Evolutionary conservation across 2,113 vertebrate genomes (phyloP).

Genomic region (Pitta sordida): DNA sequence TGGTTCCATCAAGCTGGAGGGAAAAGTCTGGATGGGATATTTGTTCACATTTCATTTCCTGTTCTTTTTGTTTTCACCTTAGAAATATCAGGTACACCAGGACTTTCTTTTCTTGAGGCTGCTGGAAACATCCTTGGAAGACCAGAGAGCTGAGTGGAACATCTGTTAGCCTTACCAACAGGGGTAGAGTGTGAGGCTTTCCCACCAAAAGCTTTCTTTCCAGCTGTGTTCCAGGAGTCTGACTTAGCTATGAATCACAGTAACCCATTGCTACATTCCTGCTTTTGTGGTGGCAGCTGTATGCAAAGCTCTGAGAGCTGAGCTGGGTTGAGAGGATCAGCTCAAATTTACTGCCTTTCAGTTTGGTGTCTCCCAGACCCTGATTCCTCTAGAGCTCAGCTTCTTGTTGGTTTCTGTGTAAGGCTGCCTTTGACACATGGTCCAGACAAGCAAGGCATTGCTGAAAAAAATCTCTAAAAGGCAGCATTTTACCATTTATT

Average conservation of each 20-base stretch:
- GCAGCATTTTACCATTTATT: background rate
- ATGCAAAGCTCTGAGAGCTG: background rate
- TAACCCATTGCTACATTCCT: background rate
- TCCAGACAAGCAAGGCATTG: background rate
- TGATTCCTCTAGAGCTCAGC: background rate
- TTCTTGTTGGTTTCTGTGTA: background rate
- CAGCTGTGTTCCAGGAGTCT: slow-evolving; percentile 7
- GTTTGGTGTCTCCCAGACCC: background rate
- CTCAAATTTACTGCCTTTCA: background rate
- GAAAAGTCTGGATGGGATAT: slow-evolving; percentile 60
- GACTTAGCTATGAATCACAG: background rate
- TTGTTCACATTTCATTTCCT: slow-evolving; percentile 62
- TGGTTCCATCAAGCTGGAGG: slow-evolving; percentile 20
- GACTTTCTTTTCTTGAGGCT: slow-evolving; percentile 37
- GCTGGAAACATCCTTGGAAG: slow-evolving; percentile 46
- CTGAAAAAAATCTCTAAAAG: background rate
- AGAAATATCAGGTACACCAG: slow-evolving; percentile 22
- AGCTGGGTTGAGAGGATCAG: background rate
- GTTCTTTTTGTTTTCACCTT: slow-evolving; percentile 8
- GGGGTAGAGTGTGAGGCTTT: slow-evolving; percentile 20
- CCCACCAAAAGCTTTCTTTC: slow-evolving; percentile 33
- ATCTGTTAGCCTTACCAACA: slow-evolving; percentile 28
- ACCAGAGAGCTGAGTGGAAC: slow-evolving; percentile 45
- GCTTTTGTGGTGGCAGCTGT: background rate
- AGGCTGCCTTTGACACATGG: background rate